Base-by-base conservation (phyloP, 2,888 invertebrate species). In the Tipula helvola region DNA sequence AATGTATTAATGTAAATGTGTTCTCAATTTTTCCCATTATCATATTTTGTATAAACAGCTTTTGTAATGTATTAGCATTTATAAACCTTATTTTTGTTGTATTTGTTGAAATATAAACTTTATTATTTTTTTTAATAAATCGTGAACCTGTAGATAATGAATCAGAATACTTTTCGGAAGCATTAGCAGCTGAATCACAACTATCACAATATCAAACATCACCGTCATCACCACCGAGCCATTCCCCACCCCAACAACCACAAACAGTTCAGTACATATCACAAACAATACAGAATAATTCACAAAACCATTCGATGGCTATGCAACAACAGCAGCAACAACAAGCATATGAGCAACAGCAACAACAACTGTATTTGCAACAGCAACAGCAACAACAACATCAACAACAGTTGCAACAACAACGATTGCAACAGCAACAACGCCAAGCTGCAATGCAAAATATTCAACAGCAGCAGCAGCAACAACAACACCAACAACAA, bases 121-220 rank as follows among this genome's bases (percentile, higher is more conserved):
- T 85, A 44, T 85, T 42, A 85, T 42, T 28, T 42, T n/a, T 28
- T 42, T 42, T 42, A 18, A 44, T 85, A 85, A 85, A 84, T 84
- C n/a, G 7, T 84, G 10, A 39, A 16, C 28, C 39, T 84, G n/a
- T 41, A 84, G 84, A 89, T 87, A 89, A 91, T 88, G 92, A 92
- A 90, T 91, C 91, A 89, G 92, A 92, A 90, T 91, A 91, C 89
- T 92, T 91, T 90, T 92, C 92, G 89, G 92, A 92, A 90, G 90
- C 91, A 89, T 90, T 92, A 90, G 91, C 92, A 88, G 92, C 92
- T 88, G 92, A 92, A 90, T 88, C 88, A 85, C 91, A 92, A 92
- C 88, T 91, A 87, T 91, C 91, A 89, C 92, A 91, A 90, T 91
- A 92, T 90, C 91, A 91, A 89, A 88, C 88, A 83, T 28, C 44